Evolutionary conservation across 2,888 invertebrate species (phyloP).

Genomic region (Platycheirus albimanus): DNA sequence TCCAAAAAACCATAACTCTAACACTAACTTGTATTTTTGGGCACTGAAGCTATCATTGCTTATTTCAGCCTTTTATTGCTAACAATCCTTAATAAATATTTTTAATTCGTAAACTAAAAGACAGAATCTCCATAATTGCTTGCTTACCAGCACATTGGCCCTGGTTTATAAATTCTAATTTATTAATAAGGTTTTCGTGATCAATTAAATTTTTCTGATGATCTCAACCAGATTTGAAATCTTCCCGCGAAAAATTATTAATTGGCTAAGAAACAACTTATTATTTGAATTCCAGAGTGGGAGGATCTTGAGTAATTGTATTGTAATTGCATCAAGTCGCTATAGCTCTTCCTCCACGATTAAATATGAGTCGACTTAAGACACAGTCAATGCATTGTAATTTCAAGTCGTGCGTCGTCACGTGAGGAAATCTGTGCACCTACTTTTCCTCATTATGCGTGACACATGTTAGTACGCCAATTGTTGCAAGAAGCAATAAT

Average conservation of each 20-base stretch:
- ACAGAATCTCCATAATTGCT: too few species aligned
- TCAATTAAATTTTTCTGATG: neutral
- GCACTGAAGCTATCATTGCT: too few species aligned
- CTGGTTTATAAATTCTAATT: too few species aligned
- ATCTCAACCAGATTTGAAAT: neutral
- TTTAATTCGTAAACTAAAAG: too few species aligned
- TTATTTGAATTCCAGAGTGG: neutral
- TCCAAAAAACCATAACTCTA: too few species aligned
- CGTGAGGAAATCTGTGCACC: neutral
- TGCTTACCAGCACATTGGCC: too few species aligned
- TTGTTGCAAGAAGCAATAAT: constrained; percentile 27
- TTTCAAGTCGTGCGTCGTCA: neutral
- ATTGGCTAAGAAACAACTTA: neutral
- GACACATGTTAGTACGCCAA: constrained; percentile 13
- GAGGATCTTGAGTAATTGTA: constrained; percentile 2
- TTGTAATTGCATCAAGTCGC: neutral
- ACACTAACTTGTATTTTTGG: too few species aligned
- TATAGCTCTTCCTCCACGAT: neutral
- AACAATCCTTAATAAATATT: too few species aligned
- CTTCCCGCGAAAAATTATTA: neutral
- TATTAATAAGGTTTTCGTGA: too few species aligned
- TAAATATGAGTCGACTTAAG: neutral
- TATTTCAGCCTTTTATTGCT: too few species aligned
- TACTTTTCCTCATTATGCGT: constrained; percentile 22
- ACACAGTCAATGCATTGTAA: neutral